Evolutionary conservation across 2,888 invertebrate genomes (phyloP).

Genomic region (Pteria penguin): DNA sequence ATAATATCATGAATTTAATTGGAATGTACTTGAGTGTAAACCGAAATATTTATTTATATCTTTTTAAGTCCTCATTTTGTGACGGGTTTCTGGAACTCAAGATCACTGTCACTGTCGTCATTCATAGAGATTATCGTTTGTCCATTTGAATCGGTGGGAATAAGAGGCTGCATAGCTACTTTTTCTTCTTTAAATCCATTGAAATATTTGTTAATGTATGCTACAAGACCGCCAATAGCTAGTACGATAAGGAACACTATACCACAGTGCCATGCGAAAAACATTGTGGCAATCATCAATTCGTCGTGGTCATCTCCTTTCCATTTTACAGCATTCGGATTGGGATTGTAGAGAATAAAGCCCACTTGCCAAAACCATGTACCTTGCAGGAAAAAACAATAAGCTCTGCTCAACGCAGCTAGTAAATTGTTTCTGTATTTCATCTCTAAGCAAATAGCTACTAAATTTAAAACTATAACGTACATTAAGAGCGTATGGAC

Average conservation of each 20-base stretch:
- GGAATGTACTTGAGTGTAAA: too few species aligned
- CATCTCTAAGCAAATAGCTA: conserved; percentile 79
- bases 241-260: conserved; percentile 68
- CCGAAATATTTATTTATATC: too few species aligned
- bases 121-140: conserved; percentile 64
- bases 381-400: conserved; percentile 81
- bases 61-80: too few species aligned
- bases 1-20: too few species aligned
- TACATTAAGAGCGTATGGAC: conserved; percentile 81
- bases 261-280: conserved; percentile 77
- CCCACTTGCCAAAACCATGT: conserved; percentile 82
- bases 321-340: conserved; percentile 74
- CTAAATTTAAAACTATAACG: conserved; percentile 75
- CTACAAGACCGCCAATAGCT: conserved; percentile 65
- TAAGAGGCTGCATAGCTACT: conserved; percentile 64
- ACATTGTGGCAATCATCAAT: conserved; percentile 81
- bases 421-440: conserved; percentile 75
- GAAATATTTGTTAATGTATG: conserved; percentile 56
- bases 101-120: conserved; percentile 68
- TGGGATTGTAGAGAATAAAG: conserved; percentile 81
- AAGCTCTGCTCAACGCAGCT: conserved; percentile 78
- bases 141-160: conserved; percentile 65
- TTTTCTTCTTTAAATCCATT: conserved; percentile 49
- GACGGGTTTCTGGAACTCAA: conserved; percentile 63
- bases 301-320: conserved; percentile 77